These are phyloP conservation scores for Phalanger gymnotis DNA, from an alignment of 2,797 vertebrate genomes.

Conservation along the genomic window DNA sequence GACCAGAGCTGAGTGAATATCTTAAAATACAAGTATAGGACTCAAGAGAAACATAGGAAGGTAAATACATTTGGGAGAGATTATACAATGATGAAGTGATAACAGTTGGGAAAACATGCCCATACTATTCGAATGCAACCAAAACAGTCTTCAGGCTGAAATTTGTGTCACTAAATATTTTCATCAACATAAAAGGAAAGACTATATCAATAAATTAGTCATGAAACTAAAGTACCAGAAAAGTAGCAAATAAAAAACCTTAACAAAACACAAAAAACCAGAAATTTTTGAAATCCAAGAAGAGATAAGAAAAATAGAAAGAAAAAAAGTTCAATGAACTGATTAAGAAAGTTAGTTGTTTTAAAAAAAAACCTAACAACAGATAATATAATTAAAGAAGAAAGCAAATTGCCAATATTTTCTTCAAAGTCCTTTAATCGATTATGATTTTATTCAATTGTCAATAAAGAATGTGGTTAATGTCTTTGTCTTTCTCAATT, in stretches of 20 bases:
- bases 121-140: neutral
- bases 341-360: neutral
- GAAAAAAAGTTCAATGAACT: neutral
- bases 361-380: neutral
- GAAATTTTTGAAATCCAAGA: neutral
- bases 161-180: neutral
- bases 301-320: neutral
- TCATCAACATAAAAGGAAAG: neutral
- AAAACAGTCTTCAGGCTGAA: neutral
- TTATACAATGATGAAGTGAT: neutral
- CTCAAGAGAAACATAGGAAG: neutral
- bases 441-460: neutral
- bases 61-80: neutral
- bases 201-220: neutral
- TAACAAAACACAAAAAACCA: neutral
- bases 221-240: neutral
- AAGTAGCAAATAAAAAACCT: neutral
- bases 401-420: neutral
- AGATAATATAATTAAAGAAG: neutral
- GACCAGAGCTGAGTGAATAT: neutral
- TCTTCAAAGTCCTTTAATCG: neutral
- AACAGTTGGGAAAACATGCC: neutral
- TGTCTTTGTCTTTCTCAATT: neutral
- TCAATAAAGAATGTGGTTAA: neutral
- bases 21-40: neutral